Evolutionary conservation across 2,888 invertebrate genomes (phyloP).

Genomic region (Rhogogaster chlorosoma): DNA sequence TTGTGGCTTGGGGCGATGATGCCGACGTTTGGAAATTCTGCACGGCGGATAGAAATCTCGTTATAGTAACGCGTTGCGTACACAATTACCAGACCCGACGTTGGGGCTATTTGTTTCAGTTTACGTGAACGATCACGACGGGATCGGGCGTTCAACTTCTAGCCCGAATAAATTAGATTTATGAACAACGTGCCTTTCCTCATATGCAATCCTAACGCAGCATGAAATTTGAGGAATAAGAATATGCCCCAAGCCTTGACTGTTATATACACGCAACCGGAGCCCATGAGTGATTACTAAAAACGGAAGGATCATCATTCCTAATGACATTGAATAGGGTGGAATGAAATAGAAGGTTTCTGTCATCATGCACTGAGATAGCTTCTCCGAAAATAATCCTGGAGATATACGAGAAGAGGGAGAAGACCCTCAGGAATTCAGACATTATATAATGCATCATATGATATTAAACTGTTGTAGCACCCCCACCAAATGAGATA

Average conservation of each 20-base stretch:
- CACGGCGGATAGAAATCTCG: slow-evolving; percentile 20
- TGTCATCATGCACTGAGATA: neutral
- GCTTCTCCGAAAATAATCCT: too few relatives aligned
- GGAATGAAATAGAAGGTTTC: neutral
- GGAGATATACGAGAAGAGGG: too few relatives aligned
- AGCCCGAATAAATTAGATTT: slow-evolving; percentile 29
- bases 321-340: neutral
- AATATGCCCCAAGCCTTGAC: neutral
- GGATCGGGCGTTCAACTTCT: slow-evolving; percentile 6
- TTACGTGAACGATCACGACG: slow-evolving; percentile 23
- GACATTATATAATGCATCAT: neutral
- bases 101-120: slow-evolving; percentile 36
- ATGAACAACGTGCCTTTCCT: neutral
- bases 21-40: slow-evolving; percentile 2
- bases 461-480: neutral
- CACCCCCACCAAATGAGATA: neutral
- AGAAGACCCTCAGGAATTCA: too few relatives aligned
- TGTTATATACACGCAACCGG: neutral
- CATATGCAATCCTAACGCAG: neutral
- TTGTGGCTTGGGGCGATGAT: slow-evolving; percentile 13
- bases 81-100: slow-evolving; percentile 19
- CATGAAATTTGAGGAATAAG: neutral
- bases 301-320: neutral
- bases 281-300: neutral
- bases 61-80: slow-evolving; percentile 18